These are phyloP conservation scores for Cheilosia pagana DNA, from an alignment of 2,888 invertebrate species.

Conservation along the genomic window DNA sequence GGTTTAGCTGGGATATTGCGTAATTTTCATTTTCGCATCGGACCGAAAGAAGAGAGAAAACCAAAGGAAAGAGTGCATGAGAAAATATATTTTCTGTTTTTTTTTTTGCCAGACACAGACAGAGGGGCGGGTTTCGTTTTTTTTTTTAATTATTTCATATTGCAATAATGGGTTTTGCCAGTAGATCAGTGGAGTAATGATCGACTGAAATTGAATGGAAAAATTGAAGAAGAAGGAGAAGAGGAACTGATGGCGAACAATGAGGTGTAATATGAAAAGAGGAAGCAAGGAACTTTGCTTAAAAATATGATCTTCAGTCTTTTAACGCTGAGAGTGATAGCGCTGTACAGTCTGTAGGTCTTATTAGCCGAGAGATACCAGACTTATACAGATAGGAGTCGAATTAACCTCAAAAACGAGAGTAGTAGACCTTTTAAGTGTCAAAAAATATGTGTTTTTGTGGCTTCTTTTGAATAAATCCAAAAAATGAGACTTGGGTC, in stretches of 20 bases:
- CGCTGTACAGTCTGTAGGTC: no score
- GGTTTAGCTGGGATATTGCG: constrained; percentile 55
- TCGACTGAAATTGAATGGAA: constrained; percentile 26
- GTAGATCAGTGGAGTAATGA: constrained; percentile 70
- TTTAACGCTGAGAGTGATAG: no score
- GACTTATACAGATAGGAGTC: no score
- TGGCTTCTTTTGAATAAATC: no score
- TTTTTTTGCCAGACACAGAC: constrained; percentile 18
- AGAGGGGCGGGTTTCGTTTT: not conserved
- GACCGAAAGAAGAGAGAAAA: constrained; percentile 22
- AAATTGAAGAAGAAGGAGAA: not conserved
- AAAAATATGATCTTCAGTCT: no score
- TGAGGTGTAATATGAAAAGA: not conserved
- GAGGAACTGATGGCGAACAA: constrained; percentile 8
- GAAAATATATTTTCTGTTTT: not conserved
- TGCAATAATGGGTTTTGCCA: constrained; percentile 58
- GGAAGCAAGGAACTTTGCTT: no score
- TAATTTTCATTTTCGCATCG: constrained; percentile 63
- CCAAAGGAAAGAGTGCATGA: constrained; percentile 26
- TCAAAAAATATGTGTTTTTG: no score
- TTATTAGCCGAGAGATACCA: no score
- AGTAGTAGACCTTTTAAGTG: no score
- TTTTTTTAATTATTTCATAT: constrained; percentile 63
- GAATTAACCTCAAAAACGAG: no score
- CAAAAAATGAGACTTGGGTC: no score